These are phyloP conservation scores for Epinephelus malabaricus DNA, from an alignment of 2,797 vertebrate species.

Conservation along the genomic window DNA sequence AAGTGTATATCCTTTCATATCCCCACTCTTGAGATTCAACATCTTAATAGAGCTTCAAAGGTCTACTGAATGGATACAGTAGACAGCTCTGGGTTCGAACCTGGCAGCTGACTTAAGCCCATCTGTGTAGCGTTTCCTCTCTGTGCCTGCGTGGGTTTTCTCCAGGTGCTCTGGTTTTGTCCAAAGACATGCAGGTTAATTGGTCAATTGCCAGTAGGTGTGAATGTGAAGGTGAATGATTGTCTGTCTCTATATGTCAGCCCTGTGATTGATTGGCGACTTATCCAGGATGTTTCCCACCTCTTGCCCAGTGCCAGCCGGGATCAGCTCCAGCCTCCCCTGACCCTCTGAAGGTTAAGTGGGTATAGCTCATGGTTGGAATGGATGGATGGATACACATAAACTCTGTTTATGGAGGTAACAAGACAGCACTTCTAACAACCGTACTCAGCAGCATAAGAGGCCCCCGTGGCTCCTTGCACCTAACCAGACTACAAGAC, in stretches of 20 bases:
- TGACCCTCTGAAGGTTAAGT: neutral
- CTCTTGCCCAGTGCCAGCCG: neutral
- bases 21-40: conserved; percentile 24
- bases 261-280: neutral
- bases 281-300: neutral
- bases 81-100: neutral
- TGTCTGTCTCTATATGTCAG: neutral
- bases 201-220: neutral
- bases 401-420: conserved; percentile 30
- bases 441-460: neutral
- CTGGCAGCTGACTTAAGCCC: too few species aligned
- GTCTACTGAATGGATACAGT: conserved; percentile 12
- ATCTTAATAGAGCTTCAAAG: conserved; percentile 42
- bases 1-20: conserved; percentile 33
- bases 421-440: conserved; percentile 14
- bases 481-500: neutral
- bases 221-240: neutral
- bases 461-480: neutral
- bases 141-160: conserved; percentile 6
- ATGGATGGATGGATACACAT: conserved; percentile 17
- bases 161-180: neutral
- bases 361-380: neutral
- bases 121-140: neutral
- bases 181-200: conserved; percentile 14
- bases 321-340: neutral